Percentiles rank a stretch among this genome's conserved stretches.
Conservation (phyloP, 2,888 invertebrate genomes). For the Germaria angustata region DNA sequence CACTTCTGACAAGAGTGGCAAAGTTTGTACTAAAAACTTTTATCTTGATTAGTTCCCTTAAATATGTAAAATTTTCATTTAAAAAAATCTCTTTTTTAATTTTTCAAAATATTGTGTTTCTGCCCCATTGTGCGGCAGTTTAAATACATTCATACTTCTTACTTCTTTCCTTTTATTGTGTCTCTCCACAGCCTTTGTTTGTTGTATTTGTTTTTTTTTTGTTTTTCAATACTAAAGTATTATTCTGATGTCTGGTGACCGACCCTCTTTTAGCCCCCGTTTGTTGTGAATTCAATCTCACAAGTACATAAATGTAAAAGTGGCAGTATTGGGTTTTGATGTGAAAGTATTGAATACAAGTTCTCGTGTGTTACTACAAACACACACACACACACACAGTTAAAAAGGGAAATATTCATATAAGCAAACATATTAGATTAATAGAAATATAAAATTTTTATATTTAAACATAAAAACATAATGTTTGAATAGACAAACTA, state of each 20-base stretch:
- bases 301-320: background rate
- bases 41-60: too few species aligned
- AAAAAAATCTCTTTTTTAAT: background rate
- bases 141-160: constrained; percentile 19
- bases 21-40: too few species aligned
- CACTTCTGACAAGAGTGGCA: too few species aligned
- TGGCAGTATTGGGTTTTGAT: constrained; percentile 24
- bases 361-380: background rate
- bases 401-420: background rate
- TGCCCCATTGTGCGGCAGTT: background rate
- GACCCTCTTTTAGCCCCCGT: constrained; percentile 49
- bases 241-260: constrained; percentile 56
- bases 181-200: background rate
- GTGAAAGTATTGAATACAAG: constrained; percentile 40
- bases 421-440: constrained; percentile 11
- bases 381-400: background rate
- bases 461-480: constrained; percentile 15
- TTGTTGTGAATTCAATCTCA: constrained; percentile 1
- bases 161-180: background rate
- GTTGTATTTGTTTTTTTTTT: background rate
- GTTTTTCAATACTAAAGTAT: constrained; percentile 29
- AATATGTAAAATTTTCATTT: too few species aligned
- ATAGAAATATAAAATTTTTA: constrained; percentile 39
- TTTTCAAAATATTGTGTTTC: background rate
- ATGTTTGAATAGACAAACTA: background rate